Conservation (phyloP, 1,140 invertebrate species). For the Phymorhynchus buccinoides region DNA sequence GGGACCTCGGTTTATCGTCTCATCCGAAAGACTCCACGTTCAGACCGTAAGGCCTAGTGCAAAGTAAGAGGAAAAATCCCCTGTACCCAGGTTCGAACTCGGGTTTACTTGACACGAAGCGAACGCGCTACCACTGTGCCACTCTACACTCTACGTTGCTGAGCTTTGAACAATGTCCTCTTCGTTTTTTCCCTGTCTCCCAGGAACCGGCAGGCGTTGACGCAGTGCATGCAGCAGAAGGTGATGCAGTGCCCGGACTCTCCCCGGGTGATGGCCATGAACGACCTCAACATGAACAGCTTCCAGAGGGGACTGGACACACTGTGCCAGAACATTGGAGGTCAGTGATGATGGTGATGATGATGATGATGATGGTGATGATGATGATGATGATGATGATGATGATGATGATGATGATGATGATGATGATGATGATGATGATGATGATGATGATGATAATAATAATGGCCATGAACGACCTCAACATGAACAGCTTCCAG, state of each 20-base stretch:
- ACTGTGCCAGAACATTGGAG: constrained; percentile 44
- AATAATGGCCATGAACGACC: constrained; percentile 6
- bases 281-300: constrained; percentile 43
- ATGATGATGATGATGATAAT: no score
- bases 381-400: neutral
- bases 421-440: neutral
- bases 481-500: constrained; percentile 45
- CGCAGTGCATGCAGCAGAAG: constrained; percentile 50
- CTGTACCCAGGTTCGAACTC: no score
- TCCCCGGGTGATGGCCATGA: constrained; percentile 37
- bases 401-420: neutral
- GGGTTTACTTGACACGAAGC: no score
- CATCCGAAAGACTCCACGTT: no score
- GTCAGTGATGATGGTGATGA: neutral
- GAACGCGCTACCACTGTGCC: no score
- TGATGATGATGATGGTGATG: neutral
- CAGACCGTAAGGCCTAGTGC: no score
- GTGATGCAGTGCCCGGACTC: constrained; percentile 44
- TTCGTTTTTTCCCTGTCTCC: neutral
- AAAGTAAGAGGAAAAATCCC: no score
- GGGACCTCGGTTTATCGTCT: no score
- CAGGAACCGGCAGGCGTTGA: constrained; percentile 48
- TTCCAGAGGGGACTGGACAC: constrained; percentile 44
- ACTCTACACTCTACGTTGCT: no score
- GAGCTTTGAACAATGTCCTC: no score